Percentiles rank a stretch among this genome's conserved stretches.
Conservation (phyloP, 2,113 vertebrate genomes). For the Euleptes europaea region DNA sequence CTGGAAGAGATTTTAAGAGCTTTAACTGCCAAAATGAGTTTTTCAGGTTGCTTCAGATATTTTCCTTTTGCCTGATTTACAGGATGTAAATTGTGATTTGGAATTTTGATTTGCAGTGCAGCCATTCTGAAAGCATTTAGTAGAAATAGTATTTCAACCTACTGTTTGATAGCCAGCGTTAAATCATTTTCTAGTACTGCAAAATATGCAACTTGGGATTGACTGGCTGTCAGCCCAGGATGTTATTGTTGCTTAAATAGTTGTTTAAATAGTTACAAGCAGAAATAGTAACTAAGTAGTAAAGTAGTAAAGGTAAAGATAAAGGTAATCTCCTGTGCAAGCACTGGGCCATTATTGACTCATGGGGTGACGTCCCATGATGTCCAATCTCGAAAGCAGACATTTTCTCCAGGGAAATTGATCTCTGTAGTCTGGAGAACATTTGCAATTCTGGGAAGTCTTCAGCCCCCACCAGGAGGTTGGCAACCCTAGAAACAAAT, state of each 20-base stretch:
- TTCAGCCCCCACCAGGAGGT: too few relatives aligned
- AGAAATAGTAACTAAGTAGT: neutral
- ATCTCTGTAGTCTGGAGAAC: too few relatives aligned
- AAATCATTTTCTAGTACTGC: conserved; percentile 1
- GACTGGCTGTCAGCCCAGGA: neutral
- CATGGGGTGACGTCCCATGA: too few relatives aligned
- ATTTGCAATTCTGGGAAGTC: too few relatives aligned
- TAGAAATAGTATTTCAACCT: neutral
- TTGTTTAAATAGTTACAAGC: neutral
- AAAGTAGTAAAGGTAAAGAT: too few relatives aligned
- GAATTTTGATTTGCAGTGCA: conserved; percentile 23
- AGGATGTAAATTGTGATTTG: conserved; percentile 19
- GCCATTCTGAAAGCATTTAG: neutral
- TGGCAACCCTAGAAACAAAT: too few relatives aligned
- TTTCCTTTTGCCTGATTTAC: neutral
- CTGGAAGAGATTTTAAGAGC: conserved; percentile 7
- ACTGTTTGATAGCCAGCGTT: neutral
- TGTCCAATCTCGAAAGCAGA: too few relatives aligned
- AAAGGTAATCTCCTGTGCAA: too few relatives aligned
- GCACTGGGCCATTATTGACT: too few relatives aligned
- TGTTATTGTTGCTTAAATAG: neutral
- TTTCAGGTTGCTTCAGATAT: neutral
- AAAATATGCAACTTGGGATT: neutral
- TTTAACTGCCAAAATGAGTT: conserved; percentile 5
- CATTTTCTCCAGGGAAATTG: too few relatives aligned